Conservation (phyloP, 2,797 vertebrate genomes). For the Brachyrhaphis roseni region DNA sequence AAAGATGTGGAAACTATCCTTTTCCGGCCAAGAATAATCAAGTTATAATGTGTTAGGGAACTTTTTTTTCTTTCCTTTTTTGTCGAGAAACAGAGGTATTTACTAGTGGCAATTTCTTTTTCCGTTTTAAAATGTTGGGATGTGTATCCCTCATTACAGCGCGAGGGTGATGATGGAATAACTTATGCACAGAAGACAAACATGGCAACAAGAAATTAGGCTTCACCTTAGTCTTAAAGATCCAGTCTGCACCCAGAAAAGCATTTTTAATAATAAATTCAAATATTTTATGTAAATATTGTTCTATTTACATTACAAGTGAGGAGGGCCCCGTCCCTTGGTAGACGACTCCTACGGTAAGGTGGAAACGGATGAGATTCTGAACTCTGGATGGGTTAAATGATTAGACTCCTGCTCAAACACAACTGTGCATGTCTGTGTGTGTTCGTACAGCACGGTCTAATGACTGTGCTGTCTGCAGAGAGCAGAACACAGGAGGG, state of each 20-base stretch:
- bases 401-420: conserved; percentile 65
- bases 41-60: background rate
- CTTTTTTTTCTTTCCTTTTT: background rate
- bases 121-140: conserved; percentile 46
- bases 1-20: background rate
- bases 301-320: conserved; percentile 80
- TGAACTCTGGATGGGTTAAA: conserved; percentile 77
- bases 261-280: conserved; percentile 75
- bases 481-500: conserved; percentile 78
- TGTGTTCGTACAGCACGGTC: conserved; percentile 51
- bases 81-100: conserved; percentile 8
- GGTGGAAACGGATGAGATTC: conserved; percentile 72
- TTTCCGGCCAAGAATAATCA: background rate
- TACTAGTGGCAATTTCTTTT: conserved; percentile 7
- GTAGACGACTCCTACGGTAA: conserved; percentile 63
- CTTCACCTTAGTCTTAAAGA: conserved; percentile 76
- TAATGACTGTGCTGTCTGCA: conserved; percentile 74
- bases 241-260: conserved; percentile 68
- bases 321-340: conserved; percentile 63
- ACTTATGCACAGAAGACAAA: conserved; percentile 73
- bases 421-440: conserved; percentile 36
- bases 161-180: conserved; percentile 66
- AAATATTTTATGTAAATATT: conserved; percentile 81
- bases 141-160: conserved; percentile 67
- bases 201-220: conserved; percentile 73